Evolutionary conservation across 2,113 vertebrate species (phyloP), one percentile per base, ranked within the genome.

Genomic region (Callipepla squamata): DNA sequence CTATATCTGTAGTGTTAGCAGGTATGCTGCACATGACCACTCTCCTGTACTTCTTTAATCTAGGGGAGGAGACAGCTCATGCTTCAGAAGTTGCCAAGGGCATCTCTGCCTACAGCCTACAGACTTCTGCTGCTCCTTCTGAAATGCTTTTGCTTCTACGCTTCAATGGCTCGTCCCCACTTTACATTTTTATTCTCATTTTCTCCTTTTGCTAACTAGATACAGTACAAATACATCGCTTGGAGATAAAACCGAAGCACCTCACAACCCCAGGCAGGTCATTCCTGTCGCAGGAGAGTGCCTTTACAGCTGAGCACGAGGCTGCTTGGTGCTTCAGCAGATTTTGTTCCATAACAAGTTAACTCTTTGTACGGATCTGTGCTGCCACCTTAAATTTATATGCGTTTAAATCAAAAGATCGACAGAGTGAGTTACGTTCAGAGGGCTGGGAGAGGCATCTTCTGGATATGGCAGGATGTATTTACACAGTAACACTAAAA

Each of bases 1-100:
- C 95, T 81, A 80, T 53, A 78, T 83, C 73, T 23, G 45, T 91
- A 80, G 89, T 95, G 91, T 96, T 96, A 91, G 85, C 93, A 87
- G 38, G 50, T 80, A 85, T 4, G 18, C 59, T 85, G 42, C 9
- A 78, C 40, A 36, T 4, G 1, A 82, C 53, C 50, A 89, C 26
- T 28, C 76, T 79, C 48, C 53, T 63, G 76, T 51, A 47, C 72
- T 55, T 3, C 21, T 55, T 44, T n/a, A 63, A 40, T 44, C 57
- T 28, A 47, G 12, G 17, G 66, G 25, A 75, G n/a, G 55, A 62
- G 13, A 42, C 30, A 76, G 53, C 17, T 62, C 57, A 22, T 0
- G 50, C 65, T 82, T 36, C 36, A 6, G 20, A 74, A 85, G 22
- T 51, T 66, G 53, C 81, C 47, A 66, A 68, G 15, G 6, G 25